Percentiles rank a stretch among this genome's conserved stretches.
Conservation (phyloP, 2,888 invertebrate genomes). For the Phyllotreta cruciferae region DNA sequence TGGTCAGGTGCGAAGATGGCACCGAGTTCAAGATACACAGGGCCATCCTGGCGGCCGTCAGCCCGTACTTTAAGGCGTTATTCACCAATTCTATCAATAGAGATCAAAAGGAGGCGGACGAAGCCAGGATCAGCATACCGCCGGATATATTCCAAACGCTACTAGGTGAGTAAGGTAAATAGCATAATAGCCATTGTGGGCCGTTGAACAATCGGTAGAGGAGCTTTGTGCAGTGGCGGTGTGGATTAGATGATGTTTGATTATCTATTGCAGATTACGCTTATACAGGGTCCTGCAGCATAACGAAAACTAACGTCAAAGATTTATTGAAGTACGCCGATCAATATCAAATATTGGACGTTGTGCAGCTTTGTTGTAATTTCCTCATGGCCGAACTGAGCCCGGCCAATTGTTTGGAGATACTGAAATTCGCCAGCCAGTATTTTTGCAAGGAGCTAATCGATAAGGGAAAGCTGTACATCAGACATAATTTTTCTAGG, state of each 20-base stretch:
- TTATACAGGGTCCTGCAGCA: constrained; percentile 73
- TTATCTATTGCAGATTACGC: constrained; percentile 66
- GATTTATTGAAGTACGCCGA: constrained; percentile 74
- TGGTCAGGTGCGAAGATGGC: constrained; percentile 69
- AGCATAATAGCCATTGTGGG: too few relatives aligned
- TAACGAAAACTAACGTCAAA: constrained; percentile 73
- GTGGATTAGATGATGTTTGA: neutral
- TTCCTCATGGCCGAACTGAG: constrained; percentile 70
- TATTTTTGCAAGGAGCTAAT: constrained; percentile 75
- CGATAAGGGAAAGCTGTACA: constrained; percentile 62
- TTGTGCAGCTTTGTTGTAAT: constrained; percentile 73
- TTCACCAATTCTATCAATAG: constrained; percentile 73
- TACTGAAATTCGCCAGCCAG: constrained; percentile 72
- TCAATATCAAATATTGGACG: constrained; percentile 75
- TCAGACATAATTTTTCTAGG: constrained; percentile 54
- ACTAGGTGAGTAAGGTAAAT: constrained; percentile 54
- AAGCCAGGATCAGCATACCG: constrained; percentile 68
- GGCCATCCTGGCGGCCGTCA: constrained; percentile 74
- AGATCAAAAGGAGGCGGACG: constrained; percentile 67
- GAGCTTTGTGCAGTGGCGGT: neutral
- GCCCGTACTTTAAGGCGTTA: constrained; percentile 75
- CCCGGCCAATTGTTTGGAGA: constrained; percentile 75
- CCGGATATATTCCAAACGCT: constrained; percentile 69
- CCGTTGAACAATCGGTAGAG: neutral
- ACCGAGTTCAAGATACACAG: constrained; percentile 71